Percentiles rank a stretch among this genome's conserved stretches.
Conservation (phyloP, 2,797 vertebrate genomes). For the Manis javanica region DNA sequence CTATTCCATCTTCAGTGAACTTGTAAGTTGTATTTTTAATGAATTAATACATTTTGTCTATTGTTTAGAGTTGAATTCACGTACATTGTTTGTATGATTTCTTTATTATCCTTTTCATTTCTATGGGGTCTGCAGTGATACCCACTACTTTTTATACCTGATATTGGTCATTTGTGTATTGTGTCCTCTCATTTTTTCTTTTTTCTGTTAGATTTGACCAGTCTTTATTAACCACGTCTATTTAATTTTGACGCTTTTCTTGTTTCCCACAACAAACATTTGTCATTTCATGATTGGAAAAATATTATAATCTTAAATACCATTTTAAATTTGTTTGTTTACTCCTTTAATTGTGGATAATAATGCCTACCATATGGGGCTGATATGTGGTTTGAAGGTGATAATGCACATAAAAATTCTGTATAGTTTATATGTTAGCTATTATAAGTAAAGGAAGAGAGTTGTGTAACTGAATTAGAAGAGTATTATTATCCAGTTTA, state of each 20-base stretch:
- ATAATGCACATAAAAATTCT: not conserved
- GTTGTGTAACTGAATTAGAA: not conserved
- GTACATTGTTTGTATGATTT: not conserved
- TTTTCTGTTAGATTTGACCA: not conserved
- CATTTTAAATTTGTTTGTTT: slow-evolving; percentile 14
- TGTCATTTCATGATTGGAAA: slow-evolving; percentile 38
- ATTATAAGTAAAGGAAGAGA: not conserved
- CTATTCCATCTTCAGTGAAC: not conserved
- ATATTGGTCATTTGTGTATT: not conserved
- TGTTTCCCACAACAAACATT: not conserved
- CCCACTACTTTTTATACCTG: not conserved
- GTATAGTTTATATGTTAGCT: not conserved
- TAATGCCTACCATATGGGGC: not conserved
- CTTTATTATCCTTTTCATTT: not conserved
- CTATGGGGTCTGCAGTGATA: not conserved
- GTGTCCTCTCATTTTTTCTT: not conserved
- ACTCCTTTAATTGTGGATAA: not conserved
- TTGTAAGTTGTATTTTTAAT: not conserved
- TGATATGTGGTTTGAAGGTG: not conserved
- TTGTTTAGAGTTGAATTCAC: not conserved
- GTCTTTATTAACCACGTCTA: not conserved
- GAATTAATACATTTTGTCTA: not conserved
- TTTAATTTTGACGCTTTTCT: not conserved
- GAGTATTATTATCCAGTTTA: not conserved
- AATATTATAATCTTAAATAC: not conserved